Evolutionary conservation across 2,888 invertebrate genomes (phyloP).

Genomic region (Drosophila anomelani): DNA sequence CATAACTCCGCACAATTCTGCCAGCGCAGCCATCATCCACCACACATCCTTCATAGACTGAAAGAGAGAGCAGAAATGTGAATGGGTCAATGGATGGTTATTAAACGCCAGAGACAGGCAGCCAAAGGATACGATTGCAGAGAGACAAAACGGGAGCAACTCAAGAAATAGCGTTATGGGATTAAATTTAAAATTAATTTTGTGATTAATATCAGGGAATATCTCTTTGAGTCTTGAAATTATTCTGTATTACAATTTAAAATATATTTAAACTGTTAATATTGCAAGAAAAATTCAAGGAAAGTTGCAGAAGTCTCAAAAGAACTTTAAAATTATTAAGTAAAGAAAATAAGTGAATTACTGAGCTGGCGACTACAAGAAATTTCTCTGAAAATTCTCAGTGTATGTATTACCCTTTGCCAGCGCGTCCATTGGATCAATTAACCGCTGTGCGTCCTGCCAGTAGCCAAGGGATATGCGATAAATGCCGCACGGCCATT

Average conservation of each 20-base stretch:
- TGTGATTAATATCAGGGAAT: not conserved
- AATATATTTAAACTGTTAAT: not conserved
- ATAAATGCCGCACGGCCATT: slow-evolving; percentile 69
- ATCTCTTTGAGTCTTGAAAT: not conserved
- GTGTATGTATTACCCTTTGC: slow-evolving; percentile 49
- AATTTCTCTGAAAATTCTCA: too few relatives aligned
- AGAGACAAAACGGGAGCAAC: not conserved
- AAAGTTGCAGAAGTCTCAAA: not conserved
- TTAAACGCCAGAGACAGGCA: slow-evolving; percentile 19
- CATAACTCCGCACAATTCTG: slow-evolving; percentile 63
- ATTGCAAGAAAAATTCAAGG: not conserved
- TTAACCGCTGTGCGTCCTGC: slow-evolving; percentile 63
- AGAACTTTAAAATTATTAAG: not conserved
- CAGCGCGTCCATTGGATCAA: slow-evolving; percentile 11
- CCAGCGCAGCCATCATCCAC: slow-evolving; percentile 66
- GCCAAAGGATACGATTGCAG: slow-evolving; percentile 4
- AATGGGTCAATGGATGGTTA: slow-evolving; percentile 23
- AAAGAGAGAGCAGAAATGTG: slow-evolving; percentile 3
- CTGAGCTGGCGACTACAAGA: too few relatives aligned
- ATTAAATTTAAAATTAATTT: not conserved
- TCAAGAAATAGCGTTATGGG: not conserved
- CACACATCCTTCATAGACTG: slow-evolving; percentile 77
- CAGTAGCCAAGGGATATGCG: slow-evolving; percentile 76
- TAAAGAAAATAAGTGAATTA: too few relatives aligned
- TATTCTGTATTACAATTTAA: not conserved